These are phyloP conservation scores for Laticauda colubrina DNA, from an alignment of 2,113 vertebrate species.

Conservation along the genomic window DNA sequence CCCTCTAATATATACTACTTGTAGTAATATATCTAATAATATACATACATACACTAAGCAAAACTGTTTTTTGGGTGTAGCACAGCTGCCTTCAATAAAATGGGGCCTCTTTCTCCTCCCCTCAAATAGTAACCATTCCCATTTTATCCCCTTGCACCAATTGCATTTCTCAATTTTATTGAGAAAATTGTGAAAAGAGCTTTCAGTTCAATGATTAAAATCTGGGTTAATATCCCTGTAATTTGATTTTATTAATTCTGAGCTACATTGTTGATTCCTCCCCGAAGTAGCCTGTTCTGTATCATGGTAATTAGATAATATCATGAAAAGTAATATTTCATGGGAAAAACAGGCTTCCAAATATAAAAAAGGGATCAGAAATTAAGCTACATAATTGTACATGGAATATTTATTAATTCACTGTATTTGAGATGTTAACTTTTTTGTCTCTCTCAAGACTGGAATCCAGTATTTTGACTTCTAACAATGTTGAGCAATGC, in stretches of 20 bases:
- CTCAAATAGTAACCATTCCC: background rate
- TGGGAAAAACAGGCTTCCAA: slow-evolving; percentile 11
- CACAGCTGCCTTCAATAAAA: slow-evolving; percentile 55
- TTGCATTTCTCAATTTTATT: slow-evolving; percentile 2
- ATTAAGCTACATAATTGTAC: background rate
- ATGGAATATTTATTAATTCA: background rate
- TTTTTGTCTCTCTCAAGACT: slow-evolving; percentile 8
- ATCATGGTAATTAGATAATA: slow-evolving; percentile 47
- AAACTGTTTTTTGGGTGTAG: slow-evolving; percentile 7
- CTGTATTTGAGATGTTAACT: slow-evolving; percentile 10
- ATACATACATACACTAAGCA: background rate
- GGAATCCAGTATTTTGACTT: background rate
- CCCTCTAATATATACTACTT: no score
- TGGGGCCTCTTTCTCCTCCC: slow-evolving; percentile 21
- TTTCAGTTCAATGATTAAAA: slow-evolving; percentile 42
- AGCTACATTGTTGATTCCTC: background rate
- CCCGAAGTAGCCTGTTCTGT: slow-evolving; percentile 33
- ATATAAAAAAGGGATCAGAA: slow-evolving; percentile 31
- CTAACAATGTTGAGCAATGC: background rate
- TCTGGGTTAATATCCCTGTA: slow-evolving; percentile 21
- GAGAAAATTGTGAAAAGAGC: slow-evolving; percentile 41
- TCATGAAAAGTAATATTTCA: slow-evolving; percentile 12
- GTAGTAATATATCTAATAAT: no score
- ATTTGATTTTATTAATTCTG: slow-evolving; percentile 56
- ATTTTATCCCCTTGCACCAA: background rate